phyloP scores from a whole-genome alignment of 2,113 vertebrate species.

The Notechis scutatus region DNA sequence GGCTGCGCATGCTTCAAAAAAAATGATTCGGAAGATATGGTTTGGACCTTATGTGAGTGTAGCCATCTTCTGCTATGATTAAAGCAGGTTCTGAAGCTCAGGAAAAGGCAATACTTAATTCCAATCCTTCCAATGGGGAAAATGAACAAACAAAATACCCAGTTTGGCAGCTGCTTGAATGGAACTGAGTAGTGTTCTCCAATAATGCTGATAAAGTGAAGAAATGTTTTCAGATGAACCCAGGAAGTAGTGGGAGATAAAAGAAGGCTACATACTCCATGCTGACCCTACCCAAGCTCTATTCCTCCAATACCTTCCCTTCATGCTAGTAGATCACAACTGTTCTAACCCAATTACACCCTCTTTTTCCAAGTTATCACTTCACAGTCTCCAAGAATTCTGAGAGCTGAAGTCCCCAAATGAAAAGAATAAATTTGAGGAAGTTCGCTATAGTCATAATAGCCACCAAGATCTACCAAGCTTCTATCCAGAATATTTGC shows the following conservation, averaged over 20 bases:
- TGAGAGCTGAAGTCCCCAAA: not conserved
- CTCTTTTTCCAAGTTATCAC: not conserved
- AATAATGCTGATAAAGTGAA: not conserved
- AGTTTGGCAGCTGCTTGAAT: not conserved
- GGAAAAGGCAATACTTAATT: not conserved
- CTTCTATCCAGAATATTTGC: conserved; percentile 19
- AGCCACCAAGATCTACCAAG: conserved; percentile 21
- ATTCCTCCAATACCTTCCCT: not conserved
- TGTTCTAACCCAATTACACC: not conserved
- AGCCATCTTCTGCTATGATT: not conserved
- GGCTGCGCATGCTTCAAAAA: not conserved
- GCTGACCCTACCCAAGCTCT: not conserved
- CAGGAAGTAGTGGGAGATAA: not conserved
- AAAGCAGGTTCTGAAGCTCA: not conserved
- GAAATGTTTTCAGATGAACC: not conserved
- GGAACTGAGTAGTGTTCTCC: not conserved
- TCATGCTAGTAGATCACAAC: not conserved
- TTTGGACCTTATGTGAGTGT: not conserved
- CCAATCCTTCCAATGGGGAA: not conserved
- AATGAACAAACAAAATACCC: not conserved
- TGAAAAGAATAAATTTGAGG: not conserved
- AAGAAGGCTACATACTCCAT: not conserved
- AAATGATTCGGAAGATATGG: not conserved
- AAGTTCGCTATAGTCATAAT: not conserved
- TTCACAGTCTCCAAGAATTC: not conserved